Conservation (phyloP, 2,888 invertebrate genomes). For the Chaetogeoica ovagalla region DNA sequence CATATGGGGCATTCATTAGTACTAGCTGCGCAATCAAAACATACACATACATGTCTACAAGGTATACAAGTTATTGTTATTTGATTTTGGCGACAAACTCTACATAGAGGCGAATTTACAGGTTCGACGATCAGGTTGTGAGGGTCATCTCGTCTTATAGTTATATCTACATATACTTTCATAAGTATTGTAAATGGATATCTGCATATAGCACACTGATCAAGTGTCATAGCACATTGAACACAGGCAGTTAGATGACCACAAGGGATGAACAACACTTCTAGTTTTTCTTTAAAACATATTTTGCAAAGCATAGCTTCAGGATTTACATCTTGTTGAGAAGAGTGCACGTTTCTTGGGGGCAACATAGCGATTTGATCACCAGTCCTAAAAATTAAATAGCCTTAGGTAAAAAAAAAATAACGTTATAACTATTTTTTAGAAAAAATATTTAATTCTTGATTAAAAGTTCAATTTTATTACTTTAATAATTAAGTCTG, state of each 20-base stretch:
- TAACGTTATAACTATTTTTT: too few relatives aligned
- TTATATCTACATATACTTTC: not conserved
- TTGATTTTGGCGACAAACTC: conserved; percentile 20
- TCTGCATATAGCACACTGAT: conserved; percentile 86
- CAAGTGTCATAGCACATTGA: conserved; percentile 84
- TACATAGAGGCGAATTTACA: not conserved
- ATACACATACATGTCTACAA: conserved; percentile 9
- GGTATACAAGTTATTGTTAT: not conserved
- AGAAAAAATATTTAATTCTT: too few relatives aligned
- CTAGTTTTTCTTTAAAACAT: conserved; percentile 84
- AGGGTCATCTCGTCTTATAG: not conserved
- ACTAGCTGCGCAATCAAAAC: not conserved
- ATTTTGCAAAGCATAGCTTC: conserved; percentile 71
- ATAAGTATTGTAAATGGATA: conserved; percentile 63
- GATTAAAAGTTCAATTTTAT: too few relatives aligned
- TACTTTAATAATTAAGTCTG: too few relatives aligned
- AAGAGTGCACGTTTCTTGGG: too few relatives aligned
- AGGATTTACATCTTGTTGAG: not conserved
- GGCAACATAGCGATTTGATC: not conserved
- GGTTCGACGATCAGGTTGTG: not conserved
- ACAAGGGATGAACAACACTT: conserved; percentile 91
- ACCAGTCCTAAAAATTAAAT: not conserved
- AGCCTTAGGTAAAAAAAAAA: not conserved
- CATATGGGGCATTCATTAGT: conserved; percentile 1
- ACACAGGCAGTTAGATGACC: conserved; percentile 92